Base-by-base conservation (phyloP, 2,888 invertebrate genomes). In the Drymonia ruficornis region DNA sequence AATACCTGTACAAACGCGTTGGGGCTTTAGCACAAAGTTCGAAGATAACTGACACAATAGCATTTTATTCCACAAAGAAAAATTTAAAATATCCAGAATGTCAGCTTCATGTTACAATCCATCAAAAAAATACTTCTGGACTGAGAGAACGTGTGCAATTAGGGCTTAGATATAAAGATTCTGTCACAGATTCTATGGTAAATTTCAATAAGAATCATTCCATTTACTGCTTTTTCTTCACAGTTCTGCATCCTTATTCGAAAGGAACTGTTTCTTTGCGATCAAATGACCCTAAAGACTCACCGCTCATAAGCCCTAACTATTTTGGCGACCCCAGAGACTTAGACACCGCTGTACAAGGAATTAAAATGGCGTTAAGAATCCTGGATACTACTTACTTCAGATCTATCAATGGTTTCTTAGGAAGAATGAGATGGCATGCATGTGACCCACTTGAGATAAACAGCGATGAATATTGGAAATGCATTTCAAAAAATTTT, bases 401-500 rank as follows among this genome's bases (percentile, higher is more conserved):
- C 5, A 13, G 16, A 29, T 46, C 29, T 11, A 29, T 46, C 18
- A 23, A 23, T 29, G 46, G 46, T 13, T 46, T 29, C 16, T 46
- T 46, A 46, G 46, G 29, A 15, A 46, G 29, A 12, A 46, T 46
- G 46, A 46, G 13, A 16, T 46, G n/a, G 28, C 46, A n/a, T 15
- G 29, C 1, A 4, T 46, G 46, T 29, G 46, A 46, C 15, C 15
- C 46, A 4, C 28, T 46, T 8, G 1, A 29, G 12, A 15, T 46
- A 5, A 46, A 46, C 15, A 46, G 46, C 11, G 46, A 46, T 29
- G 16, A 46, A 4, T 46, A 46, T 16, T 46, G 46, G 46, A 46
- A 16, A 46, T 46, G 46, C 28, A 16, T 46, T 29, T 15, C 29
- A 8, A 46, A 15, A 15, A 29, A 15, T 29, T 15, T 46, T n/a